These are phyloP conservation scores for Apodemia duryi DNA, from an alignment of 2,888 invertebrate genomes.

Conservation along the genomic window DNA sequence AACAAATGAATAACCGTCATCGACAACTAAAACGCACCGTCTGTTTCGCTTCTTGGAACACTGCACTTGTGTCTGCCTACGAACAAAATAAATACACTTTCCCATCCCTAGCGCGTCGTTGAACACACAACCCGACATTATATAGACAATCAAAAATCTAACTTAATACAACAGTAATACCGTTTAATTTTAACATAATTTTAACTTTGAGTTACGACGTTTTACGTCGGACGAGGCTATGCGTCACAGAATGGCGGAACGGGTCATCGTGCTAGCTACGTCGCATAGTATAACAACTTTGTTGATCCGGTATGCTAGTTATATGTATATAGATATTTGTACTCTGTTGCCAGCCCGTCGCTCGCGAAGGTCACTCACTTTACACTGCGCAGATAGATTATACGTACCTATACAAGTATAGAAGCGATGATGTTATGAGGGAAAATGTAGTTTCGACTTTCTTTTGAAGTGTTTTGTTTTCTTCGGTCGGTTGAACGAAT, in stretches of 20 bases:
- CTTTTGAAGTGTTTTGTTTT: conserved; percentile 14
- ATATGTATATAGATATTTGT: conserved; percentile 42
- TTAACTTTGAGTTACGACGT: conserved; percentile 42
- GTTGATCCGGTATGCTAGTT: conserved; percentile 26
- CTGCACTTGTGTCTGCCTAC: conserved; percentile 60
- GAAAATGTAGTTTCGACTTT: conserved; percentile 22
- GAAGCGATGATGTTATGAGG: conserved; percentile 21
- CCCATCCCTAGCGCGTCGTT: conserved; percentile 35
- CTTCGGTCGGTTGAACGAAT: background rate
- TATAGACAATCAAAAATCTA: conserved; percentile 31
- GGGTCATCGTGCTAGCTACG: conserved; percentile 67
- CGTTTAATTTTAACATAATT: conserved; percentile 35
- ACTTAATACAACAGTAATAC: conserved; percentile 31
- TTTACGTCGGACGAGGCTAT: conserved; percentile 41
- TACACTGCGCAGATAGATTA: conserved; percentile 32
- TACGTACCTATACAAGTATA: conserved; percentile 21
- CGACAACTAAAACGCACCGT: conserved; percentile 31
- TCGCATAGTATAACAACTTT: conserved; percentile 31
- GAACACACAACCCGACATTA: background rate
- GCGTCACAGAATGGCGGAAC: conserved; percentile 61
- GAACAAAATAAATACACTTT: conserved; percentile 70
- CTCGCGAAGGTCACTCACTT: conserved; percentile 63
- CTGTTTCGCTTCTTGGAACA: conserved; percentile 61
- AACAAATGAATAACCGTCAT: conserved; percentile 27
- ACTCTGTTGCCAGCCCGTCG: conserved; percentile 61